Percentiles rank a stretch among this genome's conserved stretches.
Evolutionary conservation across 2,797 vertebrate genomes (phyloP).

Genomic region (Crenichthys baileyi): DNA sequence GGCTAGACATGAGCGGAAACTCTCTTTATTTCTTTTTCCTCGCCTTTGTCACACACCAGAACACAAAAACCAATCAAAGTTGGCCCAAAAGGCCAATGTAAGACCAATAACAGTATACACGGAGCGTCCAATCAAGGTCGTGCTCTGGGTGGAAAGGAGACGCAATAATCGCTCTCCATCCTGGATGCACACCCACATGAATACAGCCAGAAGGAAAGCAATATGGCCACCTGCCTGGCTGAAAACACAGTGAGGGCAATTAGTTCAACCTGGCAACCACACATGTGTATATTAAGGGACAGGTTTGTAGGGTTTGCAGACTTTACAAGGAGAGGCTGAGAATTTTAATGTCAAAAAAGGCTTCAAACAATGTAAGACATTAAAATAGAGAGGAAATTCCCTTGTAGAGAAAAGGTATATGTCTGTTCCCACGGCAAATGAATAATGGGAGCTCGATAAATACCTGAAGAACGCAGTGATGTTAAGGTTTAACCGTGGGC

Average conservation of each 20-base stretch:
- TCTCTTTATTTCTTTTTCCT: constrained; percentile 22
- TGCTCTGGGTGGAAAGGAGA: constrained; percentile 56
- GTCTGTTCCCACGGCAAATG: constrained; percentile 4
- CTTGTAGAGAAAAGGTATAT: constrained; percentile 16
- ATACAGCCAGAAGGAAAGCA: constrained; percentile 68
- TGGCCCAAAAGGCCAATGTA: constrained; percentile 62
- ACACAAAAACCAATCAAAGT: constrained; percentile 41
- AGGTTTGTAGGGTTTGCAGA: constrained; percentile 47
- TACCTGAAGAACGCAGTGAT: constrained; percentile 7
- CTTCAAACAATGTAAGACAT: constrained; percentile 5
- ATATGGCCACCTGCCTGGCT: constrained; percentile 72
- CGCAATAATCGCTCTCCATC: constrained; percentile 71
- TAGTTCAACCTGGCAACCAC: constrained; percentile 62
- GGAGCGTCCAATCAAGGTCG: constrained; percentile 62
- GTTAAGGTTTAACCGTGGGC: constrained; percentile 46
- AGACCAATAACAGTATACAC: constrained; percentile 57
- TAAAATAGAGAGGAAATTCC: constrained; percentile 12
- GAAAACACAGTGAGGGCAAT: constrained; percentile 61
- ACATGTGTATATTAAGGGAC: constrained; percentile 33
- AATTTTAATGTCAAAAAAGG: not conserved
- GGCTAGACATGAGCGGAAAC: constrained; percentile 61
- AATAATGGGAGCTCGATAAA: constrained; percentile 10
- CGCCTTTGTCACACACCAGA: constrained; percentile 20
- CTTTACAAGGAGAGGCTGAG: not conserved
- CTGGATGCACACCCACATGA: constrained; percentile 51